A percentile compares a stretch with the other conserved stretches of the same genome.
Evolutionary conservation across 2,888 invertebrate genomes (phyloP).

Genomic region (Leptopterna dolabrata): DNA sequence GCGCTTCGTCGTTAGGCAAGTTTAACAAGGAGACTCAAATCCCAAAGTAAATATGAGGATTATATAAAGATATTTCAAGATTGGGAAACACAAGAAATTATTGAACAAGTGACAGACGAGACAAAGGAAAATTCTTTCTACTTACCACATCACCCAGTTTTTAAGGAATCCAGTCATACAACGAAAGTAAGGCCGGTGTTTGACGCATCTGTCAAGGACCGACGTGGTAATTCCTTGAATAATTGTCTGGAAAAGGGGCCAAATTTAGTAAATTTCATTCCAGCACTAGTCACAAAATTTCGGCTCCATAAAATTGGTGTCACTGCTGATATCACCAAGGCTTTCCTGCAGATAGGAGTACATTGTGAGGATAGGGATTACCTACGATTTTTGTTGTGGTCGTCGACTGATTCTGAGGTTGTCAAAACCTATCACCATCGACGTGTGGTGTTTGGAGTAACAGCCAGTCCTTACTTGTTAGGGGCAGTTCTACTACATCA

Average conservation of each 20-base stretch:
- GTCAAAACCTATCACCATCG: no score
- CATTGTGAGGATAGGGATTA: slow-evolving; percentile 62
- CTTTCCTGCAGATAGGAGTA: slow-evolving; percentile 51
- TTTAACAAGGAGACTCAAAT: slow-evolving; percentile 54
- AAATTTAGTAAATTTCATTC: background rate
- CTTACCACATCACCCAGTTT: slow-evolving; percentile 57
- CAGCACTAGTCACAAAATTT: background rate
- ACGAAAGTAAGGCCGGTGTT: slow-evolving; percentile 60
- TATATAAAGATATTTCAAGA: slow-evolving; percentile 63
- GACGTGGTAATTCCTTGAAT: background rate
- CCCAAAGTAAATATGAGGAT: slow-evolving; percentile 36
- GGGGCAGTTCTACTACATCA: no score
- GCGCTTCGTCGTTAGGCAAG: slow-evolving; percentile 62
- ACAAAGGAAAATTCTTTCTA: slow-evolving; percentile 49
- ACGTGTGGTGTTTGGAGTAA: no score
- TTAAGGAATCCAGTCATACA: slow-evolving; percentile 55
- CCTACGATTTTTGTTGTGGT: slow-evolving; percentile 63
- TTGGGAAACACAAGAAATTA: slow-evolving; percentile 63
- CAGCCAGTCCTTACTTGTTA: no score
- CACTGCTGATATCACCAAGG: slow-evolving; percentile 62
- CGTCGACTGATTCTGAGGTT: no score
- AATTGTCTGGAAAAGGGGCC: background rate
- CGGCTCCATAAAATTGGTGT: background rate
- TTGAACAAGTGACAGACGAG: slow-evolving; percentile 58
- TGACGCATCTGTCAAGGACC: slow-evolving; percentile 58